Conservation (phyloP, 2,797 vertebrate genomes). For the Myripristis murdjan region DNA sequence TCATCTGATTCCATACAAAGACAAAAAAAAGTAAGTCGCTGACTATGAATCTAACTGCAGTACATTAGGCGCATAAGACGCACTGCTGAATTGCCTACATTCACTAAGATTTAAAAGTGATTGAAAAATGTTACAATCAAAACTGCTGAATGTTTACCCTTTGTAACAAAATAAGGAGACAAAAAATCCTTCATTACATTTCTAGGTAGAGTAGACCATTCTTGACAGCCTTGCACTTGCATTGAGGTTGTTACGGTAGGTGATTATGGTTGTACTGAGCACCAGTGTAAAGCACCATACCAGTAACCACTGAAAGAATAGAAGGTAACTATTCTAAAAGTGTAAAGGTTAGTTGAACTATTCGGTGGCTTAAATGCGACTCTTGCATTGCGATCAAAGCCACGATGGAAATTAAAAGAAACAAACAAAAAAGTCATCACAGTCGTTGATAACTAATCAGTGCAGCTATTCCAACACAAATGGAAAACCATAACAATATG, state of each 20-base stretch:
- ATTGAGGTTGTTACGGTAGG: conserved; percentile 75
- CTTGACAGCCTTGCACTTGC: conserved; percentile 21
- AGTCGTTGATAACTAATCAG: conserved; percentile 60
- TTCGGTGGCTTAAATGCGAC: conserved; percentile 17
- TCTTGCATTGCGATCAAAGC: conserved; percentile 13
- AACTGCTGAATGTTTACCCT: conserved; percentile 49
- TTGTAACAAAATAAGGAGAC: conserved; percentile 28
- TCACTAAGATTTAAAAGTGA: conserved; percentile 58
- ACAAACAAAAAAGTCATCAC: conserved; percentile 44
- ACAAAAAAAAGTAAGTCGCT: conserved; percentile 23
- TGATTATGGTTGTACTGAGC: conserved; percentile 67
- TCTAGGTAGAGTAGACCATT: conserved; percentile 24
- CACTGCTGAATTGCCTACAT: conserved; percentile 65
- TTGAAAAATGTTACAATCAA: conserved; percentile 65
- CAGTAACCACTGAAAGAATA: conserved; percentile 58
- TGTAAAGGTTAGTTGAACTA: conserved; percentile 32
- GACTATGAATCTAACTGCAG: conserved; percentile 25
- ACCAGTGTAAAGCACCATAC: conserved; percentile 76
- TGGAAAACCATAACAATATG: conserved; percentile 19
- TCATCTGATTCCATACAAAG: conserved; percentile 2
- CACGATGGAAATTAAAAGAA: too few species aligned
- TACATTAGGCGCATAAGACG: conserved; percentile 20
- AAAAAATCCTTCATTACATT: conserved; percentile 31
- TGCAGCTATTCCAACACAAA: conserved; percentile 66
- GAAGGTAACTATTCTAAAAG: conserved; percentile 4